Base-by-base conservation (phyloP, 2,797 vertebrate species). In the Melanogrammus aeglefinus region DNA sequence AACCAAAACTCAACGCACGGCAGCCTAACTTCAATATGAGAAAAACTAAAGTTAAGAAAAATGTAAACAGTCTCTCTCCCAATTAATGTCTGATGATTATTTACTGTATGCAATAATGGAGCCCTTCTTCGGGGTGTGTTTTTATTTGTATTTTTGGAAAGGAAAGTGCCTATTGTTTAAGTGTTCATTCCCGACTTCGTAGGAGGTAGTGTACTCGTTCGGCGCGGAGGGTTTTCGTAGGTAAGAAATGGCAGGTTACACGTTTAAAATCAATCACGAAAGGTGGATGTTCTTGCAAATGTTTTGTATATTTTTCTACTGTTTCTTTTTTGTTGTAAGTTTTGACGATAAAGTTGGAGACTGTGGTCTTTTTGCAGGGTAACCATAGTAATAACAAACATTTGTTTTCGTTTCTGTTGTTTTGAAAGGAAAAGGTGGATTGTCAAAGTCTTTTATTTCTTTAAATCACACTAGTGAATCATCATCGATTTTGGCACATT, bases 161-260 rank as follows among this genome's bases (percentile, higher is more conserved):
- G 90, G 92, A 87, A 95, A 94, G 94, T 94, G 94, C 94, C 94
- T 95, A 92, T 89, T 85, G 86, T 90, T 91, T 84, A 78, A 79
- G 79, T 78, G 77, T 91, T 91, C 84, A 88, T 92, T 94, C 89
- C 89, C 83, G 78, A 88, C 79, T 81, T 76, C 18, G 78, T 85
- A 57, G 83, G 82, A 84, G 82, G 80, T 85, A 78, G 76, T 75
- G 82, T 84, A 10, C 80, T 85, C 47, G 47, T 75, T 24, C 78
- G 73, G 35, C 21, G 12, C 75, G 78, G 86, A 70, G 44, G 70
- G 71, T 78, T 86, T 81, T 87, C 83, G 82, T 57, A 86, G 86
- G 82, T 69, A 77, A 84, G 78, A 77, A 79, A 84, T 81, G 84
- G 82, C 85, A 75, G 85, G 85, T 84, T 90, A 82, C 83, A 74